Conservation (phyloP, 2,888 invertebrate species). For the Sinopyrophorus schimmeli region DNA sequence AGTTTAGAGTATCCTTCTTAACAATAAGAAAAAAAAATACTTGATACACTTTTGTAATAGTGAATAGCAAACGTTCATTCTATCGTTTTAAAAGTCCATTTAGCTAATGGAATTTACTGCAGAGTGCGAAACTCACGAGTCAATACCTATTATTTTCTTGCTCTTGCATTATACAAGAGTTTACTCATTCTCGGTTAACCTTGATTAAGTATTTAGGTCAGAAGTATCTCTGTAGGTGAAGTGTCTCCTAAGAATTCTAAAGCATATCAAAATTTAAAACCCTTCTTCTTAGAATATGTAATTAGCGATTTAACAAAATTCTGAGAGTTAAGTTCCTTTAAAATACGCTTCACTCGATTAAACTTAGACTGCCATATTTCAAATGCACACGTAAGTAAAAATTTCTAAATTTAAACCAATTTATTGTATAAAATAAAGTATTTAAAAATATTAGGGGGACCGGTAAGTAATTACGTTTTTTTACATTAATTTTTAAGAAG, state of each 20-base stretch:
- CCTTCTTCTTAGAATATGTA: not conserved
- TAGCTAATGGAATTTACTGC: slow-evolving; percentile 50
- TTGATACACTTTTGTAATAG: slow-evolving; percentile 1
- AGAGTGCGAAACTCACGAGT: slow-evolving; percentile 33
- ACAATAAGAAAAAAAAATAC: slow-evolving; percentile 5
- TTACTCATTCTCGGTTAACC: slow-evolving; percentile 23
- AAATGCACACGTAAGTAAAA: too few species aligned
- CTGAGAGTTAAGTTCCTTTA: too few species aligned
- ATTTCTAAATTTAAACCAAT: too few species aligned
- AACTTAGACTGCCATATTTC: too few species aligned
- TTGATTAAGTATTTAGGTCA: slow-evolving; percentile 13
- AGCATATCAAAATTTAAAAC: not conserved
- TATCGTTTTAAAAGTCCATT: slow-evolving; percentile 51
- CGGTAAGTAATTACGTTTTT: too few species aligned
- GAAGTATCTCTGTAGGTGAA: slow-evolving; percentile 8
- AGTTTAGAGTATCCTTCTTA: too few species aligned
- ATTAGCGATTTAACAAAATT: too few species aligned
- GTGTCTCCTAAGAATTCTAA: too few species aligned
- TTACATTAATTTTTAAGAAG: too few species aligned
- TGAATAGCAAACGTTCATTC: slow-evolving; percentile 21
- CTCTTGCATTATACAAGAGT: slow-evolving; percentile 49
- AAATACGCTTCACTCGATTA: too few species aligned
- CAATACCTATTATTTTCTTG: slow-evolving; percentile 46
- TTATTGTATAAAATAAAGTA: too few species aligned
- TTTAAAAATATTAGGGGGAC: too few species aligned